A percentile compares a stretch with the other conserved stretches of the same genome.
Evolutionary conservation across 2,113 vertebrate genomes (phyloP).

Genomic region (Rallus limicola): DNA sequence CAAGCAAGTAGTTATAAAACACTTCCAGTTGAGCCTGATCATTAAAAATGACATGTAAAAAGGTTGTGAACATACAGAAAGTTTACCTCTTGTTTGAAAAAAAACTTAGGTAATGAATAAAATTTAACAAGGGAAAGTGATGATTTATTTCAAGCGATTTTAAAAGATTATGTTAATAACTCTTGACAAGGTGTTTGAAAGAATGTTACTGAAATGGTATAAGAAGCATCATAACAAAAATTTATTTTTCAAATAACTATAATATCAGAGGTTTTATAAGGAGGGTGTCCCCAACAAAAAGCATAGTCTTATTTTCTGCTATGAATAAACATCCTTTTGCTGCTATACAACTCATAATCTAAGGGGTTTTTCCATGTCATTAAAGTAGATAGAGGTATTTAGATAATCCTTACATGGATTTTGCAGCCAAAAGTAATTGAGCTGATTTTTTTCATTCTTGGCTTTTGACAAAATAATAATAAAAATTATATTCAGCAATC

Average conservation of each 20-base stretch:
- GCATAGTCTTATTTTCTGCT: not conserved
- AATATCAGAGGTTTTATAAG: not conserved
- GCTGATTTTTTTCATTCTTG: not conserved
- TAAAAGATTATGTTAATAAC: not conserved
- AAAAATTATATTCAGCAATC: not conserved
- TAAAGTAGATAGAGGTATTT: not conserved
- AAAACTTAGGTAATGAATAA: not conserved
- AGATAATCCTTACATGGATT: not conserved
- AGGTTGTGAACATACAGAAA: not conserved
- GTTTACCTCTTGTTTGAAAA: not conserved
- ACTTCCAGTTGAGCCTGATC: slow-evolving; percentile 10
- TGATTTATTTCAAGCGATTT: not conserved
- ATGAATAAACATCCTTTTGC: not conserved
- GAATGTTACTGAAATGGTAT: not conserved
- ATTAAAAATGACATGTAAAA: not conserved
- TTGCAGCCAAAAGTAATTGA: not conserved
- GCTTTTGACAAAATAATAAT: not conserved
- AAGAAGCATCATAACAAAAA: not conserved
- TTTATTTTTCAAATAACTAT: not conserved
- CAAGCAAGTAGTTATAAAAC: not conserved
- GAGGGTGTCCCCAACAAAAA: not conserved
- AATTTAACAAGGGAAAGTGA: not conserved
- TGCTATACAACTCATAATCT: not conserved
- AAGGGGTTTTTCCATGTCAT: not conserved
- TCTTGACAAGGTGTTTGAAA: not conserved